phyloP scores from a whole-genome alignment of 2,797 vertebrate species.

The Halcyon badia region DNA sequence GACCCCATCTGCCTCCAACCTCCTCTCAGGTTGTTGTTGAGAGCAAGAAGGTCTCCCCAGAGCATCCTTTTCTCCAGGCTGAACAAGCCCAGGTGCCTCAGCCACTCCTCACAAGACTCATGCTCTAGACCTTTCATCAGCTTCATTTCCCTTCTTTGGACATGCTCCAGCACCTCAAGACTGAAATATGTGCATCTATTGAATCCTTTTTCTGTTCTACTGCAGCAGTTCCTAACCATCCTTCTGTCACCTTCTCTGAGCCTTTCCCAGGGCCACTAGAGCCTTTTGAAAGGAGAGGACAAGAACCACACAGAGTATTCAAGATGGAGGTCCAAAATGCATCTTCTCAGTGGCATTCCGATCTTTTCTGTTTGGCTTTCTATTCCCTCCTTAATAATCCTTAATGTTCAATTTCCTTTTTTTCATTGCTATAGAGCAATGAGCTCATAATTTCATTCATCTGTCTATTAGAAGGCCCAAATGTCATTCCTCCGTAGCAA shows the following conservation, averaged over 20 bases:
- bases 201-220: background rate
- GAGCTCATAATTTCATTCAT: constrained; percentile 62
- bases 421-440: constrained; percentile 44
- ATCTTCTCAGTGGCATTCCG: background rate
- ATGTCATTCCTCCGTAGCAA: constrained; percentile 50
- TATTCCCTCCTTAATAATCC: constrained; percentile 63
- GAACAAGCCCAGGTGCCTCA: background rate
- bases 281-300: background rate
- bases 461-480: constrained; percentile 59
- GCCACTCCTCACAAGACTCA: background rate
- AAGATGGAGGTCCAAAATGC: background rate
- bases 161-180: background rate
- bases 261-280: background rate
- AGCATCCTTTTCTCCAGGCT: background rate
- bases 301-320: background rate
- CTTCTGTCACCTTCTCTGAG: background rate
- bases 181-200: background rate
- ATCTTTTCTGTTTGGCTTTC: constrained; percentile 57
- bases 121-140: background rate
- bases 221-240: background rate
- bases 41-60: background rate
- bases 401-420: constrained; percentile 60
- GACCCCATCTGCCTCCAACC: background rate
- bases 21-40: background rate
- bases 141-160: background rate